These are phyloP conservation scores for Onychorhynchus coronatus DNA, from an alignment of 2,113 vertebrate species.

Conservation along the genomic window DNA sequence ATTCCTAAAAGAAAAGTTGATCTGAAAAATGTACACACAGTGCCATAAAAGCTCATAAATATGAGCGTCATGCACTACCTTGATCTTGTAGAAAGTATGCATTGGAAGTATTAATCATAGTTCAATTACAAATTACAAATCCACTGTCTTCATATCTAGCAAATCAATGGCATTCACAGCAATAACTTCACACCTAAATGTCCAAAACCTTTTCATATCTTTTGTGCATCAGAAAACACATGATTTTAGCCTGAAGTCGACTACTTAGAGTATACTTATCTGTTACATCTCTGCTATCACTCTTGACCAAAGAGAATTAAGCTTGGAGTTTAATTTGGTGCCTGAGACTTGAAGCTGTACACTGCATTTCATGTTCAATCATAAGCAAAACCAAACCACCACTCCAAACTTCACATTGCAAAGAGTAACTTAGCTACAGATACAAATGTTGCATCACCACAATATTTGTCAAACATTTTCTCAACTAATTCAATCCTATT, in stretches of 20 bases:
- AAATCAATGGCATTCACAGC: not conserved
- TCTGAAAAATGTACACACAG: not conserved
- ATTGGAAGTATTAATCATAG: not conserved
- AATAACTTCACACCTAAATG: not conserved
- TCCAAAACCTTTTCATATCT: not conserved
- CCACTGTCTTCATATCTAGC: not conserved
- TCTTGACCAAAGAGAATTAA: not conserved
- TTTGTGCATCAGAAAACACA: not conserved
- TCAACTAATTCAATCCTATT: not conserved
- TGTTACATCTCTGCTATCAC: not conserved
- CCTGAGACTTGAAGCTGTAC: not conserved
- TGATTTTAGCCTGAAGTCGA: not conserved
- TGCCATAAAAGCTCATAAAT: not conserved
- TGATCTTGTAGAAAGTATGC: not conserved
- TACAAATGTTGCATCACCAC: not conserved
- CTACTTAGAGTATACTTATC: not conserved
- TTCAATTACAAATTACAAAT: not conserved
- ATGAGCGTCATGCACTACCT: not conserved
- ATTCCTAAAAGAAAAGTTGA: not conserved
- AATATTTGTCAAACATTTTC: not conserved
- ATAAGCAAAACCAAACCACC: not conserved
- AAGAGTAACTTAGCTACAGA: not conserved
- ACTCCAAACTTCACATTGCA: not conserved
- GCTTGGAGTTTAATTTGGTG: not conserved
- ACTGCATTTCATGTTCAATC: not conserved